A percentile compares a stretch with the other conserved stretches of the same genome.
phyloP scores from a whole-genome alignment of 2,113 vertebrate genomes.

The Nesogale talazaci region DNA sequence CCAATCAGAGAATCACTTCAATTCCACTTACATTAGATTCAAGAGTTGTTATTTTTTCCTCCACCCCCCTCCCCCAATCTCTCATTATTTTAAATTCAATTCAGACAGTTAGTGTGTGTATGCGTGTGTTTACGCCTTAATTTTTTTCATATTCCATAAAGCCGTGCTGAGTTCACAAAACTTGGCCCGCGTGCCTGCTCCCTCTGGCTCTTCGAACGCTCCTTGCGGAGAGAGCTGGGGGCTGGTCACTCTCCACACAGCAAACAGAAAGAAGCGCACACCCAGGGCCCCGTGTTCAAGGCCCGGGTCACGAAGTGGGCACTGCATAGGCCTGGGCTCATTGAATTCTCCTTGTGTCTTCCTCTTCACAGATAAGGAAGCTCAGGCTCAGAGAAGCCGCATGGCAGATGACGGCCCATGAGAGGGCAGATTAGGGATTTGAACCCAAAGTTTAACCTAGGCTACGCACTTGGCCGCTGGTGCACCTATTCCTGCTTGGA shows the following conservation, averaged over 20 bases:
- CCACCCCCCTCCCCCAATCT: not conserved
- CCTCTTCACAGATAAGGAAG: conserved; percentile 23
- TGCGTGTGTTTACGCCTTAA: conserved; percentile 58
- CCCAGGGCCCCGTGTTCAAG: conserved; percentile 15
- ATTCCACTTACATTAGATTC: conserved; percentile 69
- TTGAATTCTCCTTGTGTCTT: not conserved
- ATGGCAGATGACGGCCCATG: not conserved
- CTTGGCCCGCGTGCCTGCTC: conserved; percentile 39
- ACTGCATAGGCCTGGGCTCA: not conserved
- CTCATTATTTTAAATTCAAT: conserved; percentile 77
- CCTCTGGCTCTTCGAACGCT: conserved; percentile 33
- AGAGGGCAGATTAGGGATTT: not conserved
- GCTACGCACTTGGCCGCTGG: not conserved
- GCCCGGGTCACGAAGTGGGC: not conserved
- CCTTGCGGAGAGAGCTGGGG: not conserved
- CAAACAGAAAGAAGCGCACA: not conserved
- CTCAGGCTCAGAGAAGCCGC: not conserved
- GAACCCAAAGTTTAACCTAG: not conserved
- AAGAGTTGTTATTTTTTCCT: conserved; percentile 50
- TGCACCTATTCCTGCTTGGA: not conserved
- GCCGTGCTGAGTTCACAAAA: conserved; percentile 48
- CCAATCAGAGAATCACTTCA: conserved; percentile 69
- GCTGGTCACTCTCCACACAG: conserved; percentile 10
- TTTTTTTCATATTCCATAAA: conserved; percentile 74
- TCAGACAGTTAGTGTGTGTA: conserved; percentile 30